Percentiles rank a stretch among this genome's conserved stretches.
Conservation (phyloP, 2,888 invertebrate genomes). For the Acrobeloides nanus region DNA sequence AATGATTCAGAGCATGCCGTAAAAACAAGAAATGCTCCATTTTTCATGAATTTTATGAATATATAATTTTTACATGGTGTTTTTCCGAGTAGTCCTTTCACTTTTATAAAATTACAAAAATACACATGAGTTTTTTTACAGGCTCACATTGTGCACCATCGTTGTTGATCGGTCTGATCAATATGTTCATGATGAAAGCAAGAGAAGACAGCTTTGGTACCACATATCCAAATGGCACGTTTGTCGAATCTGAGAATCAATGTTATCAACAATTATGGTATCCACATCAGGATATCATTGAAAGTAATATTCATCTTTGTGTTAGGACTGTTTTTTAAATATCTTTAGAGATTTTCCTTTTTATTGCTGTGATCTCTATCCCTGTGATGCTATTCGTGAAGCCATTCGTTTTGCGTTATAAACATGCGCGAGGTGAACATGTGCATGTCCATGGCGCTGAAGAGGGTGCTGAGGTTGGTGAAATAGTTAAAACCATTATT, state of each 20-base stretch:
- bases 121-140: too few species aligned
- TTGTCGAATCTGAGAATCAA: slow-evolving; percentile 18
- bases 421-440: slow-evolving; percentile 28
- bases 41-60: too few species aligned
- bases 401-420: slow-evolving; percentile 30
- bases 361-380: slow-evolving; percentile 50
- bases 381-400: slow-evolving; percentile 53
- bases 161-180: slow-evolving; percentile 72
- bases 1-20: too few species aligned
- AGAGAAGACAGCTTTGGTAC: slow-evolving; percentile 22
- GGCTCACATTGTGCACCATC: slow-evolving; percentile 76
- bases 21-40: too few species aligned
- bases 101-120: too few species aligned
- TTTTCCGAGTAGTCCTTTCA: too few species aligned
- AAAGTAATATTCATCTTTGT: too few species aligned
- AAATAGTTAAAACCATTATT: too few species aligned
- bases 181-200: slow-evolving; percentile 71
- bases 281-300: slow-evolving; percentile 38
- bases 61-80: too few species aligned
- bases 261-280: slow-evolving; percentile 46
- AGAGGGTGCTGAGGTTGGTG: slow-evolving; percentile 61
- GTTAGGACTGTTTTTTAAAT: background rate
- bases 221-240: background rate
- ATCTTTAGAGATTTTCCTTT: slow-evolving; percentile 37
- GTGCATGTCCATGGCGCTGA: slow-evolving; percentile 55